phyloP scores from a whole-genome alignment of 1,140 invertebrate species.

The Solenopsis invicta region DNA sequence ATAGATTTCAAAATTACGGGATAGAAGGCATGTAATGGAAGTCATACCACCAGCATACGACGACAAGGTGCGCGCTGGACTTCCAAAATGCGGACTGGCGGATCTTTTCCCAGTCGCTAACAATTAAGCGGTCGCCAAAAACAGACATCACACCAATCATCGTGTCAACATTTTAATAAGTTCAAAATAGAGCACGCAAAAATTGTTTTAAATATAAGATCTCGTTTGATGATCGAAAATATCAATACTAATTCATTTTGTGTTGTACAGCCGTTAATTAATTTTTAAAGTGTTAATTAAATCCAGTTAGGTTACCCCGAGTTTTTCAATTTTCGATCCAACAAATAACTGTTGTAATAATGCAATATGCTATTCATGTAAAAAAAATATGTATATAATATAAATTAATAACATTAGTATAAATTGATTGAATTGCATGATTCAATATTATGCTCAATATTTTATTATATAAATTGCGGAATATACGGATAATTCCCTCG shows the following conservation, averaged over 20 bases:
- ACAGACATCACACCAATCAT: slow-evolving; percentile 17
- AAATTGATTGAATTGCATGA: not conserved
- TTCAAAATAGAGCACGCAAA: not conserved
- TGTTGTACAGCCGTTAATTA: not conserved
- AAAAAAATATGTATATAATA: not conserved
- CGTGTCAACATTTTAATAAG: not conserved
- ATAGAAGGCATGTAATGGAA: slow-evolving; percentile 59
- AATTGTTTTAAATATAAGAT: not conserved
- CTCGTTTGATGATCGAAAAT: not conserved
- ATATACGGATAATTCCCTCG: not conserved
- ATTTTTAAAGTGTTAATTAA: slow-evolving; percentile 9
- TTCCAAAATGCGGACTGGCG: slow-evolving; percentile 83
- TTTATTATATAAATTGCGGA: not conserved
- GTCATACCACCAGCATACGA: slow-evolving; percentile 82
- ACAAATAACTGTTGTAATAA: not conserved
- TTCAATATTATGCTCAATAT: slow-evolving; percentile 1
- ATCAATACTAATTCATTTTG: not conserved
- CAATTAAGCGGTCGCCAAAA: slow-evolving; percentile 53
- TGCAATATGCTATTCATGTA: not conserved
- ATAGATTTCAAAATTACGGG: not conserved
- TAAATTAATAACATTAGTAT: slow-evolving; percentile 7
- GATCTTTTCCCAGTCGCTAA: slow-evolving; percentile 82
- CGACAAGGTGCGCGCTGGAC: slow-evolving; percentile 79
- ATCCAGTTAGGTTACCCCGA: not conserved
- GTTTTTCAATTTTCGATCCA: not conserved